phyloP scores from a whole-genome alignment of 1,140 invertebrate genomes.

The Asbolus verrucosus region DNA sequence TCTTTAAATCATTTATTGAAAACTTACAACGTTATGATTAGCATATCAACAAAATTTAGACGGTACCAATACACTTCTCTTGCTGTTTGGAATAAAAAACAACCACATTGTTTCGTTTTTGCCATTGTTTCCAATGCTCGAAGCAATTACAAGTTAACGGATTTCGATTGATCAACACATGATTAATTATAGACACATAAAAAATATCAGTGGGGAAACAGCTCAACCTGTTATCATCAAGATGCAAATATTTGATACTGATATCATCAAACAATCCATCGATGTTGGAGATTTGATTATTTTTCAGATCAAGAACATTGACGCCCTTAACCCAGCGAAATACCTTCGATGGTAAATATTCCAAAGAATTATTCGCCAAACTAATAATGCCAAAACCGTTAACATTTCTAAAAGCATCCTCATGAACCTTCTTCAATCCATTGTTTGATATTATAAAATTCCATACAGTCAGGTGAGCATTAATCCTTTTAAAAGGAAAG shows the following conservation, averaged over 20 bases:
- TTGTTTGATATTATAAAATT: slow-evolving; percentile 6
- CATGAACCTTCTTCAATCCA: not conserved
- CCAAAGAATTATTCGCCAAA: slow-evolving; percentile 8
- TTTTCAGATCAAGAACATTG: slow-evolving; percentile 15
- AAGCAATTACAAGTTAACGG: slow-evolving; percentile 16
- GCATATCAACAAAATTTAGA: too few species aligned
- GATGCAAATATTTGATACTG: slow-evolving; percentile 9
- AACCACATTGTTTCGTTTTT: not conserved
- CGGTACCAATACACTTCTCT: not conserved
- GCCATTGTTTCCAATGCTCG: not conserved
- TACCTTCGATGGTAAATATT: not conserved
- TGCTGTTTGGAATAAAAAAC: not conserved
- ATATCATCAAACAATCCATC: slow-evolving; percentile 17
- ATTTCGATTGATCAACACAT: slow-evolving; percentile 10
- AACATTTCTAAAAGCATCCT: not conserved
- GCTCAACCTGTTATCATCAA: slow-evolving; percentile 6
- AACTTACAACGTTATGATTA: too few species aligned
- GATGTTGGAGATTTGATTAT: slow-evolving; percentile 2
- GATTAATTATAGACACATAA: slow-evolving; percentile 4
- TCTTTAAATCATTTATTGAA: too few species aligned
- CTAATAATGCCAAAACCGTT: not conserved
- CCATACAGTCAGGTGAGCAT: not conserved
- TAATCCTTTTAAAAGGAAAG: not conserved
- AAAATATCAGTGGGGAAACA: slow-evolving; percentile 8
- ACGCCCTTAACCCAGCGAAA: slow-evolving; percentile 4